Evolutionary conservation across 1,140 invertebrate species (phyloP), one percentile per base, ranked within the genome.

Genomic region (Apis florea): DNA sequence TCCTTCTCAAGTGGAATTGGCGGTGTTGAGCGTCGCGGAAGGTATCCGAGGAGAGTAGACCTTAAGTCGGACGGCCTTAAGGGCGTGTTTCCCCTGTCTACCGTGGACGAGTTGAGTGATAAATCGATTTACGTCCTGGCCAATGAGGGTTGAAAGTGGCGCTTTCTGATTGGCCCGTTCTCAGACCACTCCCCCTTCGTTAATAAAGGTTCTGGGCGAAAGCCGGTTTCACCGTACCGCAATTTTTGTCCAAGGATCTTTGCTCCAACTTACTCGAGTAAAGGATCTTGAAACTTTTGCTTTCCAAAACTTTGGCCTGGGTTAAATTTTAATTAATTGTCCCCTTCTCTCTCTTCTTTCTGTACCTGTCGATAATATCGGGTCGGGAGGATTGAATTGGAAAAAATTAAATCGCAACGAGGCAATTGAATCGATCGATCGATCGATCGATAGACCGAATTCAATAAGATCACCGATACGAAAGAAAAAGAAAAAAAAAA

Each of bases 111-210:
- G 89, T 88, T 91, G 83, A 93, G 90, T 91, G 90, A 89, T 93
- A 93, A 93, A 94, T 94, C 93, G 93, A 93, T 93, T 93, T 91
- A 81, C 86, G 84, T 81, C 79, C 78, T 80, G 85, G 93, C 93
- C 93, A 93, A 93, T 93, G 92, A 93, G 89, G 86, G 79, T 79
- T 75, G 84, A 82, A 92, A 92, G 90, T 91, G 83, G 86, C 85
- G 91, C 85, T 74, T 83, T 90, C 85, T 87, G 90, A 93, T 93
- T 93, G 93, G 93, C 91, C 77, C 77, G 63, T 71, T 72, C 78
- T 47, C 54, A 89, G 76, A 88, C 92, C 93, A 93, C 93, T 92
- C 93, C 93, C 92, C 90, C 88, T 73, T 86, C 84, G 89, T 89
- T 91, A 89, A 90, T 85, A 90, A 90, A 91, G 88, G 79, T 82